Evolutionary conservation across 2,888 invertebrate genomes (phyloP), one percentile per base, ranked within the genome.

Genomic region (Orchestes rusci): DNA sequence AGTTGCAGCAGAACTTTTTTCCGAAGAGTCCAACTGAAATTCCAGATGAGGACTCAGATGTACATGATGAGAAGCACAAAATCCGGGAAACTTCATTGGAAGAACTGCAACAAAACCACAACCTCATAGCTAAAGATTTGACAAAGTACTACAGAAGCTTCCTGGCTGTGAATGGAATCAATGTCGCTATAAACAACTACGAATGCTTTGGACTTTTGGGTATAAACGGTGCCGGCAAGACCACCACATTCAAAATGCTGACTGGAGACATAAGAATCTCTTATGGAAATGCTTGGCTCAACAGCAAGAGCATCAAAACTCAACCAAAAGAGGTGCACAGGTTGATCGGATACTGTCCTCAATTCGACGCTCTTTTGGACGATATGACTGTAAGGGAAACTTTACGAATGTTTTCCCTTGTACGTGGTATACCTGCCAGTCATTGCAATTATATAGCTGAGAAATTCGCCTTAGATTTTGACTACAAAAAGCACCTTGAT

Each of bases 221-320:
- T 1, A 81, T 88, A 0, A 90, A 91, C 63, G 90, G 91, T 7
- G 89, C 90, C 2, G 90, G 90, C 0, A 91, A 90, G 67, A 89
- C 88, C 0, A 81, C 82, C 1, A 91, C 92, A 0, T 94, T 94
- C 64, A 86, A 86, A 69, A 89, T 91, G 84, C 70, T 92, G 57
- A 91, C 91, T 37, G 91, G 92, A 0, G 90, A 89, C 60, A 82
- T 82, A 58, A 66, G 68, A 3, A 76, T 85, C 8, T 77, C 82
- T 0, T 73, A 72, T 39, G 89, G 89, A 0, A 75, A 81, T 38
- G 85, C 82, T 1, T 83, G 73, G 66, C 75, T 89, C 10, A 52
- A 55, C 16, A 64, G 65, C 1, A 53, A 57, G 8, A 65, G 64
- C 43, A 56, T 69, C n/a, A 67, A 73, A 51, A 68, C 55, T 2